A percentile compares a stretch with the other conserved stretches of the same genome.
Evolutionary conservation across 1,140 invertebrate species (phyloP).

Genomic region (Lordiphosa stackelbergi): DNA sequence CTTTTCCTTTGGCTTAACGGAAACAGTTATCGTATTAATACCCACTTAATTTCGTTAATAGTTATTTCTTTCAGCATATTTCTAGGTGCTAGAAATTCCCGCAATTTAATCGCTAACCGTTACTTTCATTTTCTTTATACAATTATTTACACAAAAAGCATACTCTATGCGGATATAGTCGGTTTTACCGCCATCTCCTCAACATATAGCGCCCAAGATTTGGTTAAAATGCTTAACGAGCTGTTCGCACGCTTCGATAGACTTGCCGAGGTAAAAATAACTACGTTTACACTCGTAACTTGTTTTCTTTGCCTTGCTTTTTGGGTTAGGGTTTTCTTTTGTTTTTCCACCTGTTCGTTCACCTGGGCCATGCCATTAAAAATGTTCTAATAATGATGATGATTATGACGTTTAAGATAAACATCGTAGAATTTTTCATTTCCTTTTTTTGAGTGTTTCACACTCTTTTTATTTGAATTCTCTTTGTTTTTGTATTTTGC

Average conservation of each 20-base stretch:
- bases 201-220: conserved; percentile 93
- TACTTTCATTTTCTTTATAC: conserved; percentile 29
- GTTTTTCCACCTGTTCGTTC: conserved; percentile 38
- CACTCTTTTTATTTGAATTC: conserved; percentile 40
- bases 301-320: conserved; percentile 23
- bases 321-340: conserved; percentile 5
- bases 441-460: conserved; percentile 25
- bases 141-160: conserved; percentile 78
- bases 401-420: conserved; percentile 48
- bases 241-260: conserved; percentile 95
- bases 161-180: conserved; percentile 94
- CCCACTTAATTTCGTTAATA: not conserved
- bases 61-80: conserved; percentile 6
- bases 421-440: conserved; percentile 32
- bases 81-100: conserved; percentile 26
- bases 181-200: conserved; percentile 97
- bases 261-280: conserved; percentile 86
- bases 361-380: conserved; percentile 23
- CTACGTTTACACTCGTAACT: conserved; percentile 6
- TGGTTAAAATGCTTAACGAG: conserved; percentile 96
- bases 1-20: conserved; percentile 4
- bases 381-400: conserved; percentile 36
- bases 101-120: conserved; percentile 26
- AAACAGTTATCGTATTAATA: conserved; percentile 8
- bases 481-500: conserved; percentile 11